These are phyloP conservation scores for Tupaia chinensis DNA, from an alignment of 2,113 vertebrate species.

Conservation along the genomic window DNA sequence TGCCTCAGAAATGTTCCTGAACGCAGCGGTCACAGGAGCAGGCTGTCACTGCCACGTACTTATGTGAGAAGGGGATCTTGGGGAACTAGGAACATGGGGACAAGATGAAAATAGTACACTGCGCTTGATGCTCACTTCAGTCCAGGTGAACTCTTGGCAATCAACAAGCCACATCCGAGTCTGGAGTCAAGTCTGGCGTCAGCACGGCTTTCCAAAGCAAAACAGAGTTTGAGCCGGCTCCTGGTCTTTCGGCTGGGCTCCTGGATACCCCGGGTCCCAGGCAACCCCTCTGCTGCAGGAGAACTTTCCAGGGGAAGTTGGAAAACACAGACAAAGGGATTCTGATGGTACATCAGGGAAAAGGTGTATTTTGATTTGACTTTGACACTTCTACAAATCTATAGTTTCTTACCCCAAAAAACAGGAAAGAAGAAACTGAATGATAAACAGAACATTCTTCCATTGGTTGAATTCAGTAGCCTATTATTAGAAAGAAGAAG, in stretches of 20 bases:
- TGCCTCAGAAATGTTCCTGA: not conserved
- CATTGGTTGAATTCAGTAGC: conserved; percentile 92
- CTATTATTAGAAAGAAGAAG: conserved; percentile 83
- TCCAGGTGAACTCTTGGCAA: not conserved
- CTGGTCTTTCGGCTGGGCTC: not conserved
- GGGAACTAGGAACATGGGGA: not conserved
- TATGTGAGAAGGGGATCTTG: not conserved
- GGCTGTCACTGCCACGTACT: not conserved
- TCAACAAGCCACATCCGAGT: not conserved
- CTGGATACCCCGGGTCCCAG: not conserved
- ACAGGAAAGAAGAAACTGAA: conserved; percentile 94
- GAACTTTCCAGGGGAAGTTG: not conserved
- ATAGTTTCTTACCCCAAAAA: conserved; percentile 92
- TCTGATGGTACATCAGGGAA: not conserved
- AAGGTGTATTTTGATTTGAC: not conserved
- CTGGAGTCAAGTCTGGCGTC: not conserved
- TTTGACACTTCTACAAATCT: conserved; percentile 5
- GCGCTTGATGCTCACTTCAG: not conserved
- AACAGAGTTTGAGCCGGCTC: not conserved
- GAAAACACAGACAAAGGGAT: not conserved
- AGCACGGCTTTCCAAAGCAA: not conserved
- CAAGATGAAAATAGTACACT: not conserved
- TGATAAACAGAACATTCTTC: conserved; percentile 89
- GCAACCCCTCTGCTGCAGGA: not conserved
- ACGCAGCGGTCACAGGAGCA: not conserved